These are phyloP conservation scores for Enhydra lutris DNA, from an alignment of 2,113 vertebrate genomes.

Conservation along the genomic window DNA sequence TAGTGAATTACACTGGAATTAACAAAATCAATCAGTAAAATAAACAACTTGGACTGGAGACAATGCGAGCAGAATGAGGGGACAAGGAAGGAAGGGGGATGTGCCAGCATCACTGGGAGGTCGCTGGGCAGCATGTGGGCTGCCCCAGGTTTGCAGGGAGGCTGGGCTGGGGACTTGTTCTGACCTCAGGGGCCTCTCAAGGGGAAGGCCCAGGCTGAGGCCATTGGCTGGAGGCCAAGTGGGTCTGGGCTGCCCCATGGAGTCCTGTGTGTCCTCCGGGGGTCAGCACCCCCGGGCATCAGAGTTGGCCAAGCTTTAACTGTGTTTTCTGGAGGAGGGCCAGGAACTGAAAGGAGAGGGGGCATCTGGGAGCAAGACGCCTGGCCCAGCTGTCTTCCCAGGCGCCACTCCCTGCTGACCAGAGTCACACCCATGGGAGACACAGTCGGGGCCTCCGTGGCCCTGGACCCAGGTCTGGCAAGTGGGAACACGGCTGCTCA, in stretches of 20 bases:
- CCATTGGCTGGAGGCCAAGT: not conserved
- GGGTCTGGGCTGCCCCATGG: not conserved
- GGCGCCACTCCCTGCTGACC: not conserved
- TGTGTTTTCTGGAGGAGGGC: not conserved
- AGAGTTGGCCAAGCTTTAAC: too few relatives aligned
- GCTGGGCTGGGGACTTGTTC: not conserved
- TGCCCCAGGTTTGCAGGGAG: not conserved
- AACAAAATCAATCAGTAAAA: not conserved
- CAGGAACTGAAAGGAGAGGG: too few relatives aligned
- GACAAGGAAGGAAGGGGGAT: not conserved
- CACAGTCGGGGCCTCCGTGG: accelerated
- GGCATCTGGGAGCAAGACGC: not conserved
- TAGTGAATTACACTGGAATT: not conserved
- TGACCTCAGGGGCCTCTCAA: not conserved
- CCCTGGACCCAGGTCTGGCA: not conserved
- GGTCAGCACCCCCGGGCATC: not conserved
- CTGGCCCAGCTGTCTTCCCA: accelerated
- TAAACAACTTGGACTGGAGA: too few relatives aligned
- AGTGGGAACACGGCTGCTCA: not conserved
- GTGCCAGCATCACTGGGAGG: not conserved
- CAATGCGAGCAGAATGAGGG: not conserved
- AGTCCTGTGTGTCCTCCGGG: not conserved
- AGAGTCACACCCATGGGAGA: not conserved
- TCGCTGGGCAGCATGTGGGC: accelerated
- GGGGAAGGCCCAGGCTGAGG: not conserved